Conservation (phyloP, 2,888 invertebrate species). For the Mermis nigrescens region DNA sequence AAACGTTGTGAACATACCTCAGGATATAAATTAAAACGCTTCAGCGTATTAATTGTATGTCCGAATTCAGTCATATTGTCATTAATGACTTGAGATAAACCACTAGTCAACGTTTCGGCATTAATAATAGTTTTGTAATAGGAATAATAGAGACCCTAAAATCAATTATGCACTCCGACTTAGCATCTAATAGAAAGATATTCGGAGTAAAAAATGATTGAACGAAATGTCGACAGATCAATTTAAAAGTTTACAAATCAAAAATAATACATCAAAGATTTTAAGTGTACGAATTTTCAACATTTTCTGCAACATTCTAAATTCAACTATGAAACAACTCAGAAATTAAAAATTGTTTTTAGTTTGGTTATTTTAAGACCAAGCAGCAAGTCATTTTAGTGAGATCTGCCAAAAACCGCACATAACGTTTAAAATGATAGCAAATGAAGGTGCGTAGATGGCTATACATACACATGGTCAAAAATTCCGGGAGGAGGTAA, state of each 20-base stretch:
- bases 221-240: background rate
- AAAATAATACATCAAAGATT: background rate
- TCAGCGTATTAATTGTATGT: slow-evolving; percentile 55
- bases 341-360: too few relatives aligned
- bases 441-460: too few relatives aligned
- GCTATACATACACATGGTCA: too few relatives aligned
- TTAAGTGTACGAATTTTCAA: background rate
- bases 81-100: slow-evolving; percentile 44
- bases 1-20: slow-evolving; percentile 49
- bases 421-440: too few relatives aligned
- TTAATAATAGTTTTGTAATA: slow-evolving; percentile 63
- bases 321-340: too few relatives aligned
- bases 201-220: background rate
- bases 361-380: too few relatives aligned
- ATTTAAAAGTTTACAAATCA: background rate
- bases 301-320: too few relatives aligned
- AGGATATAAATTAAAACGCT: slow-evolving; percentile 62
- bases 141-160: slow-evolving; percentile 60
- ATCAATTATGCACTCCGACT: too few relatives aligned
- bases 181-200: too few relatives aligned
- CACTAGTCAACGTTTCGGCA: slow-evolving; percentile 44
- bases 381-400: too few relatives aligned
- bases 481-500: too few relatives aligned
- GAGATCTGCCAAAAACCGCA: too few relatives aligned
- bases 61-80: slow-evolving; percentile 64